Conservation (phyloP, 2,888 invertebrate genomes). For the Netelia inedita region DNA sequence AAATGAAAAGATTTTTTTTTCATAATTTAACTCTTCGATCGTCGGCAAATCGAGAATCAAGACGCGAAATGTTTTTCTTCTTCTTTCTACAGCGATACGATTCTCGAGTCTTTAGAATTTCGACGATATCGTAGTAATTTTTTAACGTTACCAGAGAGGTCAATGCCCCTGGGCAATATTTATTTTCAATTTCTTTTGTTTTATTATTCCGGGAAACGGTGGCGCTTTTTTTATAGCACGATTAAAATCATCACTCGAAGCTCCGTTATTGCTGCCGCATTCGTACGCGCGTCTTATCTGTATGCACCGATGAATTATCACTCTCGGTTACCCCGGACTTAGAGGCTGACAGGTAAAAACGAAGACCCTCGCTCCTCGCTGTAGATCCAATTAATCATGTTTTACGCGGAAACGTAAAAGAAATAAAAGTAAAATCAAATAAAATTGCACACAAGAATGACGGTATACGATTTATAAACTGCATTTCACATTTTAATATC, state of each 20-base stretch:
- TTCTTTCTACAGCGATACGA: no score
- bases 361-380: neutral
- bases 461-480: neutral
- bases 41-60: neutral
- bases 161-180: neutral
- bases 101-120: neutral
- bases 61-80: no score
- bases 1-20: neutral
- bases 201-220: constrained; percentile 19
- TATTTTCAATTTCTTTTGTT: constrained; percentile 33
- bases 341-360: neutral
- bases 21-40: neutral
- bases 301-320: constrained; percentile 49
- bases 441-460: neutral
- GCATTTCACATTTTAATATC: constrained; percentile 32
- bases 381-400: neutral
- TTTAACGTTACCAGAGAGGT: no score
- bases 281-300: constrained; percentile 43
- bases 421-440: neutral
- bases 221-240: constrained; percentile 29
- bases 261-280: neutral
- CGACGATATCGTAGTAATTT: neutral
- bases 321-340: constrained; percentile 39
- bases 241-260: constrained; percentile 39
- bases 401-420: neutral